phyloP scores from a whole-genome alignment of 2,113 vertebrate genomes.

The Centropus bengalensis region DNA sequence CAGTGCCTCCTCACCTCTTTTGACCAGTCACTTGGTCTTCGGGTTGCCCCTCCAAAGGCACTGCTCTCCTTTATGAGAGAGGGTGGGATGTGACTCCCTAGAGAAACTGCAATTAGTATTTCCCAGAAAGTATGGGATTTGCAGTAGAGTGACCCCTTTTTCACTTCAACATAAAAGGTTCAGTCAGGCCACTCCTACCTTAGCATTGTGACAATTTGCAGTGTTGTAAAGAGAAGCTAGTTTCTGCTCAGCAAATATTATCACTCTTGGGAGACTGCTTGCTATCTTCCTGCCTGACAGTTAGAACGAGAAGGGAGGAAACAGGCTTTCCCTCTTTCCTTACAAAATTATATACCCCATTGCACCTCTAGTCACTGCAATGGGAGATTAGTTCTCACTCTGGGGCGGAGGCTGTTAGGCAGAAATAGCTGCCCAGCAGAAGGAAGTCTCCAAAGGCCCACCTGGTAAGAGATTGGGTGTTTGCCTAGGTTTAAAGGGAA shows the following conservation, averaged over 20 bases:
- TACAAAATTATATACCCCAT: not conserved
- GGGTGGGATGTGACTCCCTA: not conserved
- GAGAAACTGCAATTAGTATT: not conserved
- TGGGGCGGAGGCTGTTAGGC: accelerated
- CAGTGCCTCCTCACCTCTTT: not conserved
- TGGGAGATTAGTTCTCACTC: not conserved
- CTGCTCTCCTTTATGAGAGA: not conserved
- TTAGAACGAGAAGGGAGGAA: not conserved
- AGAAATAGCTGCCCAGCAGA: not conserved
- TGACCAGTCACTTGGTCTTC: not conserved
- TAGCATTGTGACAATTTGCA: not conserved
- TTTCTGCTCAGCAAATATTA: not conserved
- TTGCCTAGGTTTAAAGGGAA: not conserved
- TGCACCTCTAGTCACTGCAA: not conserved
- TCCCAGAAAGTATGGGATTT: not conserved
- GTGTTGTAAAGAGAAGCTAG: not conserved
- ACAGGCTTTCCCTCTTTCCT: not conserved
- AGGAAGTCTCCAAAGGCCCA: not conserved
- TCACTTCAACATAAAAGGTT: not conserved
- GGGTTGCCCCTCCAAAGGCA: not conserved
- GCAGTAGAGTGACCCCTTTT: too few species aligned
- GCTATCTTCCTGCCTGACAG: not conserved
- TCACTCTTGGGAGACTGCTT: not conserved
- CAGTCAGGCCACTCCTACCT: not conserved
- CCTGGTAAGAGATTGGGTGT: not conserved